Conservation (phyloP, 2,797 vertebrate genomes). For the Phrynocephalus vlangalii region DNA sequence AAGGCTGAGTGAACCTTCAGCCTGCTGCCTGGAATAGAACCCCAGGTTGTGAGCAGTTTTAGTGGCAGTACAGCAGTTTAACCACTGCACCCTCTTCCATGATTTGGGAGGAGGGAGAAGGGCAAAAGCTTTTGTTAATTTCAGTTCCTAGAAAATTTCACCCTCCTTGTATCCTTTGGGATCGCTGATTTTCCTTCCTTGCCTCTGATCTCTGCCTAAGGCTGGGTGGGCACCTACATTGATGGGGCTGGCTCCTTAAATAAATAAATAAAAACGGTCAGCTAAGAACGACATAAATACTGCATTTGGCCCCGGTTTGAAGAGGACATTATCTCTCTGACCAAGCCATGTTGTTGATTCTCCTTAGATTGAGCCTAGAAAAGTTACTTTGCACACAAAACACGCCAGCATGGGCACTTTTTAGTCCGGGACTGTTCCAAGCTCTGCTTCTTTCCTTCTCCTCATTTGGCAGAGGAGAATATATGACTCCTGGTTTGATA, state of each 20-base stretch:
- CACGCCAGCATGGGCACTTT: too few species aligned
- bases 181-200: not conserved
- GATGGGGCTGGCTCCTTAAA: not conserved
- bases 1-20: too few species aligned
- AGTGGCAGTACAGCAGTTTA: too few species aligned
- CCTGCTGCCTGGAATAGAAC: too few species aligned
- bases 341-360: not conserved
- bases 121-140: not conserved
- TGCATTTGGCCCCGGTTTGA: not conserved
- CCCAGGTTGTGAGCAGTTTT: too few species aligned
- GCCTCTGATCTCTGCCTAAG: not conserved
- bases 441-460: not conserved
- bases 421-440: not conserved
- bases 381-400: too few species aligned
- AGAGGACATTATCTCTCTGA: not conserved
- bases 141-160: not conserved
- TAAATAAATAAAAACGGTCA: not conserved
- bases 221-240: not conserved
- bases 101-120: not conserved
- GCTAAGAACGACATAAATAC: not conserved
- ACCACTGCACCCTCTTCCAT: not conserved
- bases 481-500: not conserved
- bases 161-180: not conserved
- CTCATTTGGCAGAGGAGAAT: not conserved
- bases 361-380: not conserved